These are phyloP conservation scores for Melitaea athalia DNA, from an alignment of 2,888 invertebrate species.

Conservation along the genomic window DNA sequence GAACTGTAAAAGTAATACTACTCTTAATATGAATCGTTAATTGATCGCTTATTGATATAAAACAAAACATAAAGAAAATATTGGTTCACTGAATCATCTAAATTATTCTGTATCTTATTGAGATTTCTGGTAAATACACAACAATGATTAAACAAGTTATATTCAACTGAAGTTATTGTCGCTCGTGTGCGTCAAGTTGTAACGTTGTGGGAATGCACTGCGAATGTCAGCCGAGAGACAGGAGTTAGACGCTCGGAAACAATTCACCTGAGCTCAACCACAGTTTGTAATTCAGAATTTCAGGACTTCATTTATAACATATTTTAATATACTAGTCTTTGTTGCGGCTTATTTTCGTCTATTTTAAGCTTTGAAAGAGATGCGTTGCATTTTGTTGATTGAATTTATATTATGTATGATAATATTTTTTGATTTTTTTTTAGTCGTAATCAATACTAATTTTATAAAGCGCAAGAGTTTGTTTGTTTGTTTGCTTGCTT, in stretches of 20 bases:
- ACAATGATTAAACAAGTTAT: not conserved
- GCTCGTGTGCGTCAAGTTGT: not conserved
- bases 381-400: not conserved
- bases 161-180: not conserved
- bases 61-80: too few relatives aligned
- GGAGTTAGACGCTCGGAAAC: constrained; percentile 10
- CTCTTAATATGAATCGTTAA: too few relatives aligned
- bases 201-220: constrained; percentile 10
- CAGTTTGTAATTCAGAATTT: constrained; percentile 5
- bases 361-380: constrained; percentile 7
- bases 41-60: too few relatives aligned
- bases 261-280: constrained; percentile 18
- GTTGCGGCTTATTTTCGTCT: not conserved
- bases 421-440: too few relatives aligned
- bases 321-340: not conserved
- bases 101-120: too few relatives aligned
- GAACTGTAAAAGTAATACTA: too few relatives aligned
- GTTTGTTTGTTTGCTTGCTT: too few relatives aligned
- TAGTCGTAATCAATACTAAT: too few relatives aligned
- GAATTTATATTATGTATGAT: not conserved
- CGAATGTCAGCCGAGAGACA: constrained; percentile 9
- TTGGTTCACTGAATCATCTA: too few relatives aligned
- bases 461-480: too few relatives aligned
- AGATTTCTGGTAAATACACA: not conserved
- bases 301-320: constrained; percentile 1